Percentiles rank a stretch among this genome's conserved stretches.
These are phyloP conservation scores for Eumaeus atala DNA, from an alignment of 1,140 invertebrate genomes.

Conservation along the genomic window DNA sequence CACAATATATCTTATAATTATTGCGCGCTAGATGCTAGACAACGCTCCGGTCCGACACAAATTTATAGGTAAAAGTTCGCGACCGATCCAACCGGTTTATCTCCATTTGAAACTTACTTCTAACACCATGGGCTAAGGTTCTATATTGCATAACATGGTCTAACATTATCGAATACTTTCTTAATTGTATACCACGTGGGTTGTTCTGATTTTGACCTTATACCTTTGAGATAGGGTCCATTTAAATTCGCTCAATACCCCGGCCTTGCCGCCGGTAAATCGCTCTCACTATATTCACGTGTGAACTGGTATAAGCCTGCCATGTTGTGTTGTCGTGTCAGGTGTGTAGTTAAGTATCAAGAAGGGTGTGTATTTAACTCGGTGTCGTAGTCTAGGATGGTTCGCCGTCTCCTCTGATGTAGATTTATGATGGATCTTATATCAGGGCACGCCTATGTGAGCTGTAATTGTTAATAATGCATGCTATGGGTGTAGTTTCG, in stretches of 20 bases:
- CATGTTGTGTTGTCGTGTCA: slow-evolving; percentile 52
- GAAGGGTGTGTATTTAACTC: slow-evolving; percentile 49
- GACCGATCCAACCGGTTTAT: slow-evolving; percentile 58
- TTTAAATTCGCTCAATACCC: slow-evolving; percentile 40
- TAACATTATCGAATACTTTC: slow-evolving; percentile 68
- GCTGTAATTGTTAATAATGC: slow-evolving; percentile 2
- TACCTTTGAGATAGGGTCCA: slow-evolving; percentile 32
- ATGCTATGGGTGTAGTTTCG: too few species aligned
- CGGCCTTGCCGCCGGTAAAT: slow-evolving; percentile 69
- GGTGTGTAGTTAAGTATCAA: slow-evolving; percentile 55
- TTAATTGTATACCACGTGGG: slow-evolving; percentile 57
- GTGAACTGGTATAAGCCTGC: slow-evolving; percentile 70
- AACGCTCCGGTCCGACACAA: slow-evolving; percentile 59
- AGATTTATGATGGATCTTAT: slow-evolving; percentile 49
- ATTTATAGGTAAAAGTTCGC: slow-evolving; percentile 74
- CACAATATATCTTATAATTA: slow-evolving; percentile 17
- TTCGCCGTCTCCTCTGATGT: slow-evolving; percentile 63
- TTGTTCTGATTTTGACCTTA: slow-evolving; percentile 49
- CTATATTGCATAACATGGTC: slow-evolving; percentile 33
- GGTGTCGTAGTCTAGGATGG: slow-evolving; percentile 50
- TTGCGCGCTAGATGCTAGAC: slow-evolving; percentile 31
- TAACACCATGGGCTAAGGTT: slow-evolving; percentile 39
- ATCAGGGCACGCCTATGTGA: slow-evolving; percentile 55
- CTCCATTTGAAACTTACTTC: slow-evolving; percentile 32
- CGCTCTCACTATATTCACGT: slow-evolving; percentile 71